Evolutionary conservation across 2,888 invertebrate species (phyloP).

Genomic region (Pelosia muscerda): DNA sequence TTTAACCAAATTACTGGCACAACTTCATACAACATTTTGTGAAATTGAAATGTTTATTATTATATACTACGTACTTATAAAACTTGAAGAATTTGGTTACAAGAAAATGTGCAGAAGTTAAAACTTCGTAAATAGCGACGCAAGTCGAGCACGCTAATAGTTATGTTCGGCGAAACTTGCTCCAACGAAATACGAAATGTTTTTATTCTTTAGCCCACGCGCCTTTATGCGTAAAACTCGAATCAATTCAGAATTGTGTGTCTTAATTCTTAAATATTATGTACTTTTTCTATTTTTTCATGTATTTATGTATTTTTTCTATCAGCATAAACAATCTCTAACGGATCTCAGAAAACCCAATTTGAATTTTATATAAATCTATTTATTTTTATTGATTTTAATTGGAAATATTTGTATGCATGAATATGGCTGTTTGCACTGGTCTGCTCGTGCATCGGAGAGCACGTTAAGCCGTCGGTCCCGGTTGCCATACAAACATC

Average conservation of each 20-base stretch:
- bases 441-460: too few relatives aligned
- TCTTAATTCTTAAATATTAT: not conserved
- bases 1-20: conserved; percentile 64
- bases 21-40: conserved; percentile 51
- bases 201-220: not conserved
- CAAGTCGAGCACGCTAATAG: conserved; percentile 1
- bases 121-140: conserved; percentile 3
- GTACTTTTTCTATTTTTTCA: too few relatives aligned
- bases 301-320: too few relatives aligned
- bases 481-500: too few relatives aligned
- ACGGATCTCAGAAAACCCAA: too few relatives aligned
- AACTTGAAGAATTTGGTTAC: conserved; percentile 25
- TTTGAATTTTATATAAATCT: too few relatives aligned
- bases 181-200: not conserved
- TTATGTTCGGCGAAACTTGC: conserved; percentile 5
- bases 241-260: not conserved
- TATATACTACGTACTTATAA: conserved; percentile 39
- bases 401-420: too few relatives aligned
- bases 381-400: too few relatives aligned
- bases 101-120: conserved; percentile 16
- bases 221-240: not conserved
- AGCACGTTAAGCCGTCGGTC: too few relatives aligned
- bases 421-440: too few relatives aligned
- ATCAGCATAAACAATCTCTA: too few relatives aligned
- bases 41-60: conserved; percentile 54